These are phyloP conservation scores for Andrena minutula DNA, from an alignment of 2,888 invertebrate genomes.

Conservation along the genomic window DNA sequence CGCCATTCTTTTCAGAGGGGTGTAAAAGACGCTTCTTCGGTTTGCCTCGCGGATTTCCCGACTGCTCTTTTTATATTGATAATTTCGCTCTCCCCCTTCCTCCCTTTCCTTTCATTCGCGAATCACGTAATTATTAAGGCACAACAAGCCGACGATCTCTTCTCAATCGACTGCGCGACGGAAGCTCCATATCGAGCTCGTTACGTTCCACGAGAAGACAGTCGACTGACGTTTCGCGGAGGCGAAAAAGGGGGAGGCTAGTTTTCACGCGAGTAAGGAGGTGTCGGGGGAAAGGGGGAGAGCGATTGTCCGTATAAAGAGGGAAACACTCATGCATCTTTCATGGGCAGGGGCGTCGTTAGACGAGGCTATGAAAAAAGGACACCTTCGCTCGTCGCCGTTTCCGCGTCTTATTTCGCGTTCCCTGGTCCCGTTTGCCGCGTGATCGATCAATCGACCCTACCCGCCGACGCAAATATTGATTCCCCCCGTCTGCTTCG, in stretches of 20 bases:
- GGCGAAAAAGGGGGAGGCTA: background rate
- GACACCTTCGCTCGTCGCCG: background rate
- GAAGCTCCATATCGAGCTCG: conserved; percentile 25
- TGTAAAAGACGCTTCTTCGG: background rate
- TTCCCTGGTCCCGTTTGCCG: background rate
- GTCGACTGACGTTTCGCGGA: conserved; percentile 9
- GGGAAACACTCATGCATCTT: conserved; percentile 65
- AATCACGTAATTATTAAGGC: conserved; percentile 49
- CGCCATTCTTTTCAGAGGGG: too few relatives aligned
- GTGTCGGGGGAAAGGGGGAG: background rate
- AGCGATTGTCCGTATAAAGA: conserved; percentile 18
- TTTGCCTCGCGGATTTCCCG: background rate
- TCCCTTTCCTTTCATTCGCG: background rate
- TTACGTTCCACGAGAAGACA: conserved; percentile 24
- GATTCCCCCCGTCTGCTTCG: background rate
- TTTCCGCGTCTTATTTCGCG: background rate
- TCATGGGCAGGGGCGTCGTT: conserved; percentile 46
- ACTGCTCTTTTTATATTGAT: too few relatives aligned
- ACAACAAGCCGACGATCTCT: conserved; percentile 16
- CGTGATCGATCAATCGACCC: background rate
- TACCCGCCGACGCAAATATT: conserved; percentile 10
- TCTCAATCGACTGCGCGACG: background rate
- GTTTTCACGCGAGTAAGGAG: background rate
- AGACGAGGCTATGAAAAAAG: background rate
- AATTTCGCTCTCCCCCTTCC: background rate